Percentiles rank a stretch among this genome's conserved stretches.
Evolutionary conservation across 2,888 invertebrate genomes (phyloP).

Genomic region (Xanthia togata): DNA sequence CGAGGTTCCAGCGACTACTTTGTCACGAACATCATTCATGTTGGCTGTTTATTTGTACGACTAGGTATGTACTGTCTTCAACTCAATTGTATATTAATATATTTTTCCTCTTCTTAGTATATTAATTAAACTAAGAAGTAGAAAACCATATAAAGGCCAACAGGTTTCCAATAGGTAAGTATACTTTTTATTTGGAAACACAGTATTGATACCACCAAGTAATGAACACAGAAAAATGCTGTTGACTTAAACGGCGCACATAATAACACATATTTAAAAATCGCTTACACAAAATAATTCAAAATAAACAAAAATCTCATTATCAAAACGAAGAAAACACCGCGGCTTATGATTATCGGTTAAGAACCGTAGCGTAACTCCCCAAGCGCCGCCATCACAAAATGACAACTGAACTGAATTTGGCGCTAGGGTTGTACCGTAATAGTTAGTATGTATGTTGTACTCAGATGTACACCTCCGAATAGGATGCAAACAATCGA

Average conservation of each 20-base stretch:
- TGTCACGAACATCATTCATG: conserved; percentile 90
- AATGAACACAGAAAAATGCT: conserved; percentile 70
- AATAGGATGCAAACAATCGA: background rate
- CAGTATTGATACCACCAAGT: conserved; percentile 84
- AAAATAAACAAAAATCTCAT: conserved; percentile 65
- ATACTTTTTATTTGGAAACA: conserved; percentile 79
- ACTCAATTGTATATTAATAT: conserved; percentile 34
- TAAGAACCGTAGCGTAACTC: conserved; percentile 81
- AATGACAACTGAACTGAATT: conserved; percentile 75
- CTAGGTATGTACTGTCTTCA: conserved; percentile 19
- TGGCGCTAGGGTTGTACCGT: conserved; percentile 23
- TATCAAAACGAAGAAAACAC: conserved; percentile 76
- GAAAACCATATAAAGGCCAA: conserved; percentile 65
- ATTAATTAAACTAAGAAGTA: conserved; percentile 9
- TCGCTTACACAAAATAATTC: conserved; percentile 60
- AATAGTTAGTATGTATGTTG: background rate
- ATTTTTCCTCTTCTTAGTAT: conserved; percentile 18
- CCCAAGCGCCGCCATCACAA: conserved; percentile 88
- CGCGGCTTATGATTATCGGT: conserved; percentile 79
- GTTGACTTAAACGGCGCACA: conserved; percentile 73
- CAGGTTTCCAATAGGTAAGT: conserved; percentile 79
- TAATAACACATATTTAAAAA: conserved; percentile 63
- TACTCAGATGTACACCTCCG: background rate
- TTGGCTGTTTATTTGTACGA: conserved; percentile 70
- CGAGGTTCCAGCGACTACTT: conserved; percentile 87